These are phyloP conservation scores for Knipowitschia caucasica DNA, from an alignment of 2,797 vertebrate genomes.

Conservation along the genomic window DNA sequence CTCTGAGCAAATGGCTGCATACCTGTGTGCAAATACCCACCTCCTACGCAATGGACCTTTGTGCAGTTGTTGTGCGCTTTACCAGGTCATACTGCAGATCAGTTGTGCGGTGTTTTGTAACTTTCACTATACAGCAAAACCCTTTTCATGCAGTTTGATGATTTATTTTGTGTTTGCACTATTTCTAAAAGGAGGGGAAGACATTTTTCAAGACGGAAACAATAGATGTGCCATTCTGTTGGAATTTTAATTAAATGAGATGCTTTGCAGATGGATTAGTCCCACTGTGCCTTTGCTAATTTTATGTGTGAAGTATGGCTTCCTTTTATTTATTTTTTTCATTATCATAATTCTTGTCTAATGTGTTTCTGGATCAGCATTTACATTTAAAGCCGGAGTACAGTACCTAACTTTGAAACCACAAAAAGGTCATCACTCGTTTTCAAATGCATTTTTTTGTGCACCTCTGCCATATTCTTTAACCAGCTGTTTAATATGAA, in stretches of 20 bases:
- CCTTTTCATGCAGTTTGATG: too few species aligned
- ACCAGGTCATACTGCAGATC: neutral
- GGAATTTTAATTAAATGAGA: slow-evolving; percentile 16
- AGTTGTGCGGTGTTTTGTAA: neutral
- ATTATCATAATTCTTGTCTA: too few species aligned
- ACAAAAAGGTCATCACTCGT: too few species aligned
- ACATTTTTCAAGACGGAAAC: slow-evolving; percentile 7
- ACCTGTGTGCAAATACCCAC: neutral
- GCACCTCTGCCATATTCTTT: too few species aligned
- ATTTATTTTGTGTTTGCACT: slow-evolving; percentile 3
- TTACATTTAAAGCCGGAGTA: too few species aligned
- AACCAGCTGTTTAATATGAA: too few species aligned
- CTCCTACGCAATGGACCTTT: neutral
- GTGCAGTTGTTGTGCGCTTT: neutral
- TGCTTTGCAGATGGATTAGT: slow-evolving; percentile 23
- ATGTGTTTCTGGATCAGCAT: neutral
- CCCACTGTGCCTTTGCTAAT: slow-evolving; percentile 19
- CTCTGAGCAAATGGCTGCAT: neutral
- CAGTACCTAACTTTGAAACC: too few species aligned
- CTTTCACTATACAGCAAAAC: too few species aligned
- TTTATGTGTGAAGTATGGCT: slow-evolving; percentile 11
- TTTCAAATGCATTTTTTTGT: too few species aligned
- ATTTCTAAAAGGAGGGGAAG: slow-evolving; percentile 8
- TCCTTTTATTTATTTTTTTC: neutral
- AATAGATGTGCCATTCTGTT: slow-evolving; percentile 11